Evolutionary conservation across 2,113 vertebrate genomes (phyloP).

Genomic region (Semnornis frantzii): DNA sequence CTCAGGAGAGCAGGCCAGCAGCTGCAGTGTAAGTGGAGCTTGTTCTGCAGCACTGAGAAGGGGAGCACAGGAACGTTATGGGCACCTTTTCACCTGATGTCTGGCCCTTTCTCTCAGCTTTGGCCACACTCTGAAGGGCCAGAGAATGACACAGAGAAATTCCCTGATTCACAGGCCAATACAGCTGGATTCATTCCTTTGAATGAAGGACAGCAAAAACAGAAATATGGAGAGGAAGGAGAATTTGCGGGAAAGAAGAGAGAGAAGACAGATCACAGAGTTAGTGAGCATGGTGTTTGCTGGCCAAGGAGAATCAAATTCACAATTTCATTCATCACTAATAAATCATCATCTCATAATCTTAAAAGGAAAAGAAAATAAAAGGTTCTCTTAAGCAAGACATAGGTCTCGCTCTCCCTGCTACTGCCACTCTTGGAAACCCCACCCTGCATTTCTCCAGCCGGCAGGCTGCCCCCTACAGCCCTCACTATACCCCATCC

Average conservation of each 20-base stretch:
- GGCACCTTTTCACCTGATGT: not conserved
- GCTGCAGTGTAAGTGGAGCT: not conserved
- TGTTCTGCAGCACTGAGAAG: not conserved
- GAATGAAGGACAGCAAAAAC: not conserved
- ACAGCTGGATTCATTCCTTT: not conserved
- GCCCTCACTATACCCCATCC: slow-evolving; percentile 63
- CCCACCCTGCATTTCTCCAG: not conserved
- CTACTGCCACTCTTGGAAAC: slow-evolving; percentile 3
- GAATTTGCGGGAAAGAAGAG: not conserved
- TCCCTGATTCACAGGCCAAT: not conserved
- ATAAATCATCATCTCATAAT: slow-evolving; percentile 61
- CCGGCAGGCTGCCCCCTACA: not conserved
- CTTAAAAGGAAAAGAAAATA: slow-evolving; percentile 51
- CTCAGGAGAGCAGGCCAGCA: not conserved
- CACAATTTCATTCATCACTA: slow-evolving; percentile 50
- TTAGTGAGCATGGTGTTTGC: not conserved
- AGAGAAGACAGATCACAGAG: slow-evolving; percentile 17
- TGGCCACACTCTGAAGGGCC: not conserved
- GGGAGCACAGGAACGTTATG: not conserved
- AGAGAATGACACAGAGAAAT: not conserved
- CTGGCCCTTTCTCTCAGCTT: not conserved
- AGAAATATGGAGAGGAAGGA: not conserved
- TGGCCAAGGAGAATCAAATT: slow-evolving; percentile 57
- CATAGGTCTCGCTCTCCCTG: slow-evolving; percentile 18
- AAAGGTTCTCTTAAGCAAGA: slow-evolving; percentile 43